Percentiles rank a stretch among this genome's conserved stretches.
Conservation (phyloP, 1,140 invertebrate genomes). For the Pristionchus pacificus region DNA sequence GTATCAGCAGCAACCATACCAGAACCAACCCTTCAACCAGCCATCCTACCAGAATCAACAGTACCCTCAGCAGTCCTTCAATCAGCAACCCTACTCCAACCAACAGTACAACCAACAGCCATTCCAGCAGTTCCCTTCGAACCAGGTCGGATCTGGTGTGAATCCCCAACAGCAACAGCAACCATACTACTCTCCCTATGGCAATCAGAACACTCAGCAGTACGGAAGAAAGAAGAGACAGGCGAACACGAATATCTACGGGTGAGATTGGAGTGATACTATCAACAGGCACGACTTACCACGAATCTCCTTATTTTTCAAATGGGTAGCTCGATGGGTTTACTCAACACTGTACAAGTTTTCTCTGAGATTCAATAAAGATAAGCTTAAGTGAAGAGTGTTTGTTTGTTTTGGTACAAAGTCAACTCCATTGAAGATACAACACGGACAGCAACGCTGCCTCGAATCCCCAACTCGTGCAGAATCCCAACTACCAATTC, state of each 20-base stretch:
- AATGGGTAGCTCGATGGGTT: neutral
- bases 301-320: neutral
- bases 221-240: neutral
- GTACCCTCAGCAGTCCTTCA: neutral
- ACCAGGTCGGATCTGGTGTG: neutral
- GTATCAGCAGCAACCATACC: neutral
- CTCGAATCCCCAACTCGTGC: neutral
- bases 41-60: neutral
- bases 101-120: neutral
- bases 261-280: neutral
- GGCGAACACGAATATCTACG: neutral
- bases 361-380: no score
- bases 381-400: no score
- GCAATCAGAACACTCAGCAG: neutral
- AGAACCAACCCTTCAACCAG: neutral
- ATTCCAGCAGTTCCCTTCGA: neutral
- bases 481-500: slow-evolving; percentile 38
- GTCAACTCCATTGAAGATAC: no score
- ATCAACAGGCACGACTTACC: neutral
- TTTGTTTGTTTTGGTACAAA: no score
- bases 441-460: neutral
- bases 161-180: neutral
- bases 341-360: no score
- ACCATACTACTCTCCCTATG: neutral
- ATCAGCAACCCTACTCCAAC: neutral